Evolutionary conservation across 2,113 vertebrate species (phyloP).

Genomic region (human): GRCh38 chr2:195830501-195831000

Average conservation of each 20-base stretch:
- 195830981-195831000: background rate
- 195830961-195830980: background rate
- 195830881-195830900: background rate
- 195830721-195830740: background rate
- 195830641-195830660: background rate
- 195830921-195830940: background rate
- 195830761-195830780: background rate
- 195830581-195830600: background rate
- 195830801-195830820: background rate
- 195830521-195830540: background rate
- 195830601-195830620: background rate
- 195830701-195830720: background rate
- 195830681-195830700: background rate
- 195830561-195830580: background rate
- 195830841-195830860: background rate
- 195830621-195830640: background rate
- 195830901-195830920: too few relatives aligned
- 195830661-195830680: background rate
- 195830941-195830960: background rate
- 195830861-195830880: background rate
- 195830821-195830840: background rate
- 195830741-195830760: background rate
- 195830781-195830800: background rate
- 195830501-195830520: background rate
- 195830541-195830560: background rate